Conservation (phyloP, 2,888 invertebrate genomes). For the Melinaea menophilus region DNA sequence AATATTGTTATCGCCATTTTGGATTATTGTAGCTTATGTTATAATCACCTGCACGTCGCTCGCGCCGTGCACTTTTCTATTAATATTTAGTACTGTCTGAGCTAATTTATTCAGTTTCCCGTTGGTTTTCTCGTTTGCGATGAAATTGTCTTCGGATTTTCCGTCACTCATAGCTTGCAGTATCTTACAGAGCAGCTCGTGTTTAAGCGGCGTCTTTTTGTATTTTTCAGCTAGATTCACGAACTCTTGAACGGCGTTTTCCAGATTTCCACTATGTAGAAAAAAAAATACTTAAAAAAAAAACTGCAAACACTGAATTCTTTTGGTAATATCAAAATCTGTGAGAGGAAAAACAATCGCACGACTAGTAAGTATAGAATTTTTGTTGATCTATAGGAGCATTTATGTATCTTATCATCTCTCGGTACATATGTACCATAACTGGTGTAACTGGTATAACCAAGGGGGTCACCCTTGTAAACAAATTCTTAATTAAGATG, state of each 20-base stretch:
- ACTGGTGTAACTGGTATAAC: too few species aligned
- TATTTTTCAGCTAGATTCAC: conserved; percentile 66
- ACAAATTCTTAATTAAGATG: too few species aligned
- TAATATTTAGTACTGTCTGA: conserved; percentile 50
- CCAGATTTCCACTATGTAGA: conserved; percentile 59
- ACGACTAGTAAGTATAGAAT: too few species aligned
- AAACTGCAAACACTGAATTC: conserved; percentile 36
- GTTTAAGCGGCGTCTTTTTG: conserved; percentile 80
- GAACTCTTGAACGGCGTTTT: conserved; percentile 77
- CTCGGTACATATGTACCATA: too few species aligned
- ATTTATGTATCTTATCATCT: too few species aligned
- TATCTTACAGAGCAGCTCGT: conserved; percentile 76
- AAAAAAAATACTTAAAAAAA: conserved; percentile 13
- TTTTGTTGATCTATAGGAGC: too few species aligned
- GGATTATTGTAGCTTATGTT: too few species aligned
- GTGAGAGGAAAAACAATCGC: too few species aligned
- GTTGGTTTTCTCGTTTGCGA: conserved; percentile 49
- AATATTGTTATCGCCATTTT: neutral
- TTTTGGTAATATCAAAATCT: neutral
- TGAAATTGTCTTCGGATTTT: conserved; percentile 52
- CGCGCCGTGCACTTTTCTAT: conserved; percentile 58
- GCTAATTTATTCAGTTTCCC: conserved; percentile 50
- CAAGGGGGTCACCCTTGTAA: too few species aligned
- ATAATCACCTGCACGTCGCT: conserved; percentile 59
- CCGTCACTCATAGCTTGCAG: conserved; percentile 54